These are phyloP conservation scores for Orchestes rusci DNA, from an alignment of 2,888 invertebrate genomes.

Conservation along the genomic window DNA sequence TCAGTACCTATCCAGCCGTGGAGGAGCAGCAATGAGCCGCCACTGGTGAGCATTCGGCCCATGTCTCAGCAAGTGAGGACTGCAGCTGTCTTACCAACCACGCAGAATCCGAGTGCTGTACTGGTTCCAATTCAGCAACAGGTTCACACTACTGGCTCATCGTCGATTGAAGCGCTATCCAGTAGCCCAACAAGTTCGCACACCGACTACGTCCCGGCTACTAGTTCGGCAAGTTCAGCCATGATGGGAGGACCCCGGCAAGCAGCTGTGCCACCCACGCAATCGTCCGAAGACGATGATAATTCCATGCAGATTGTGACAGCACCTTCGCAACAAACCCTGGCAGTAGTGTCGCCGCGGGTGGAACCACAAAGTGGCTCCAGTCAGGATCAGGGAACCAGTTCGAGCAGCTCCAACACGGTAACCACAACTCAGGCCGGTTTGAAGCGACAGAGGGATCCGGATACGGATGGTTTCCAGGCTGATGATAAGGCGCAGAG, in stretches of 20 bases:
- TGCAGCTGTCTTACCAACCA: conserved; percentile 64
- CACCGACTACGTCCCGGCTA: conserved; percentile 81
- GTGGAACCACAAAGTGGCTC: conserved; percentile 55
- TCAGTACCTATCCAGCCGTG: conserved; percentile 58
- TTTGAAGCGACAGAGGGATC: conserved; percentile 54
- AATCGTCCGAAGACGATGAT: conserved; percentile 50
- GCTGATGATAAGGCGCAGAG: conserved; percentile 44
- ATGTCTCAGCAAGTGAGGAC: conserved; percentile 71
- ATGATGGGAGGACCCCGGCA: conserved; percentile 53
- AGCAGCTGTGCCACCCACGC: conserved; percentile 57
- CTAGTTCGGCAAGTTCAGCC: conserved; percentile 55
- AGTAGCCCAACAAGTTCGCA: conserved; percentile 68
- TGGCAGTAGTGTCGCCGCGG: conserved; percentile 63
- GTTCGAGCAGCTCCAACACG: conserved; percentile 52
- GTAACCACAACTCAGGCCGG: conserved; percentile 61
- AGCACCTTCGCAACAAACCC: conserved; percentile 53
- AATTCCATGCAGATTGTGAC: conserved; percentile 33
- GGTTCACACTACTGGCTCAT: conserved; percentile 47
- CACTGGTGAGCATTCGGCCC: conserved; percentile 86
- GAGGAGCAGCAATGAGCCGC: conserved; percentile 69
- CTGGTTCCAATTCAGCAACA: conserved; percentile 57
- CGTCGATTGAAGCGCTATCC: conserved; percentile 48
- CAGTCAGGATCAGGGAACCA: conserved; percentile 40
- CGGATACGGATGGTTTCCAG: conserved; percentile 49
- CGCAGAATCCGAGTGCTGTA: conserved; percentile 51